phyloP scores from a whole-genome alignment of 2,888 invertebrate genomes.

The Sphecodes monilicornis region DNA sequence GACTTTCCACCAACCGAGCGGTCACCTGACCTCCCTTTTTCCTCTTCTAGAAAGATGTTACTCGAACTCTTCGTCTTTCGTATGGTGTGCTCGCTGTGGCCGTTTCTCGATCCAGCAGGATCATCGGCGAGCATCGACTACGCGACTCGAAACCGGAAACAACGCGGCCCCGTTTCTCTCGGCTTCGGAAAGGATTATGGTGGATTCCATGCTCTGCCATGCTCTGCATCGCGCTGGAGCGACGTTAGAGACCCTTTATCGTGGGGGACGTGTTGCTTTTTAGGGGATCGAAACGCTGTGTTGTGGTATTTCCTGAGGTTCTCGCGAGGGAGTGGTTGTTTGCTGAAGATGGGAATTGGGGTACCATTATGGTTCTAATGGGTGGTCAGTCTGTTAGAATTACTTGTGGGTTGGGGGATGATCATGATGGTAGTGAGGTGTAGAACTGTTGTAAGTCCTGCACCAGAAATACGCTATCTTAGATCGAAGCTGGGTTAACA shows the following conservation, averaged over 20 bases:
- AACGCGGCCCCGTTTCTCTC: neutral
- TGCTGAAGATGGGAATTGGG: neutral
- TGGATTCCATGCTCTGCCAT: neutral
- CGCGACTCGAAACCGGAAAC: conserved; percentile 72
- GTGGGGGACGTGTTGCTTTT: neutral
- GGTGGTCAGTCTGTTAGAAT: neutral
- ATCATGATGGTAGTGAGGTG: neutral
- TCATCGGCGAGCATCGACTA: conserved; percentile 62
- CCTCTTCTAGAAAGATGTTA: conserved; percentile 27
- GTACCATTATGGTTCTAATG: neutral
- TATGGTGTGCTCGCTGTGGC: conserved; percentile 10
- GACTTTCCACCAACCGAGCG: conserved; percentile 72
- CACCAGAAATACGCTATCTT: neutral
- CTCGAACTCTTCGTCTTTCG: neutral
- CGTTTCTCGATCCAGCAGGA: conserved; percentile 30
- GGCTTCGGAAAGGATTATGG: neutral
- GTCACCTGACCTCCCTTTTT: conserved; percentile 33
- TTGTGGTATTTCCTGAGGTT: neutral
- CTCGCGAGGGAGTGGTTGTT: neutral
- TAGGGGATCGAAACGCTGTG: neutral
- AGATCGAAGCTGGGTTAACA: too few species aligned
- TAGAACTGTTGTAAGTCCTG: neutral
- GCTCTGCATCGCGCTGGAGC: neutral
- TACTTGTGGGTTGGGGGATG: neutral
- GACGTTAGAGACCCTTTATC: neutral